Base-by-base conservation (phyloP, 2,888 invertebrate genomes). In the Hemaris fuciformis region DNA sequence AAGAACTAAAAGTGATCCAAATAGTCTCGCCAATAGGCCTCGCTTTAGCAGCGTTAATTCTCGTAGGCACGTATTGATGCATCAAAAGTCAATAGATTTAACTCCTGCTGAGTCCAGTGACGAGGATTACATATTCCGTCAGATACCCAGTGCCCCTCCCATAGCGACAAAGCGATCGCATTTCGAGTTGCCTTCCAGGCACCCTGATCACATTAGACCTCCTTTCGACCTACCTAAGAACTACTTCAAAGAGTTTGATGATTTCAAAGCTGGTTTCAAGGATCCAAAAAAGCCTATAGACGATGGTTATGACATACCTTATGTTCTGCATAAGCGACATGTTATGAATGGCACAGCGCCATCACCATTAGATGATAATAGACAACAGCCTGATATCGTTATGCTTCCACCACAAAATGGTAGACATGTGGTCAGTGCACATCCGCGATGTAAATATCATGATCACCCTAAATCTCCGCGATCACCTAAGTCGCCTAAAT, bases 21-120 rank as follows among this genome's bases (percentile, higher is more conserved):
- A 97, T 80, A 95, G 95, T 34, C 89, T 96, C 59, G 96, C 96
- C 0, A 95, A 95, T 72, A 93, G 96, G 62, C 95, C 95, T 65
- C 93, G 96, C 15, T 91, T 96, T 60, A 95, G 95, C 64, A 95
- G 95, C 63, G 96, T 95, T 3, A 96, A 94, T 76, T 95, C 95
- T 2, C 94, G 96, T n/a, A 93, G 97, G 18, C 95, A 96, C 84
- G 94, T 96, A 27, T 82, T 97, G 23, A 97, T 96, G 95, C 97
- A 97, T 84, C 97, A 97, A 75, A 97, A 97, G 79, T 97, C 97
- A 0, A 97, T 97, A 64, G 97, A 97, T 77, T 86, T 97, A 27
- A 97, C 97, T 1, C 97, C 97, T 3, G 96, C 96, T 0, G 97
- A 97, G 84, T 97, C 97, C 0, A 96, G 97, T 64, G 97, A 97